Base-by-base conservation (phyloP, 1,140 invertebrate species). In the Tetramorium parvispinum region DNA sequence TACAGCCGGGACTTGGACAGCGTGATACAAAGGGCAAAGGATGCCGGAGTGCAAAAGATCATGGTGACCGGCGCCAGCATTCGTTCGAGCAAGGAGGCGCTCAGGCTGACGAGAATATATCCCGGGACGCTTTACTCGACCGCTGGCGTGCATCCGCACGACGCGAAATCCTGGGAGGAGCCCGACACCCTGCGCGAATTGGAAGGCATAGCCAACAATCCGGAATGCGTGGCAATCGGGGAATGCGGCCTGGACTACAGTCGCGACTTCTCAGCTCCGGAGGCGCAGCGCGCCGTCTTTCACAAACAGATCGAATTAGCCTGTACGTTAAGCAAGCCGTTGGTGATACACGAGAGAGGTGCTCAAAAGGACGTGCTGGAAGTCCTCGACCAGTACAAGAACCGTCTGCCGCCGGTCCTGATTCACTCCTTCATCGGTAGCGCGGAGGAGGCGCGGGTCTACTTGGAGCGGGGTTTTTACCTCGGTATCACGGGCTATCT, bases 181-280 rank as follows among this genome's bases (percentile, higher is more conserved):
- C 96, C 96, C 85, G 95, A 97, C 16, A 96, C 96, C 77, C 96
- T 97, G 95, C 94, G 96, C 79, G 97, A 98, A 91, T 94, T 98
- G 53, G 96, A 96, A 92, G 96, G 96, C 89, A 96, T 98, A 81
- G 97, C 97, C 4, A 95, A 95, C 65, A 98, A 98, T 93, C 97
- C 97, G 21, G 98, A 99, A 95, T 99, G 98, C 95, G 98, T 99
- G 51, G 98, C 98, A 1, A 96, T 99, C 32, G 98, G 98, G 18
- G 98, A 99, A 95, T 99, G 98, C 95, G 98, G 98, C 18, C 96
- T 99, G 79, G 98, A 99, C 95, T 99, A 98, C 94, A 98, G 98
- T 95, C 97, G 98, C 93, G 98, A 99, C 94, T 99, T 99, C 94
- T 99, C 98, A 10, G 97, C 98, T 88, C 98, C 97, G 10, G 97